These are phyloP conservation scores for Passer montanus DNA, from an alignment of 2,113 vertebrate species.

Conservation along the genomic window DNA sequence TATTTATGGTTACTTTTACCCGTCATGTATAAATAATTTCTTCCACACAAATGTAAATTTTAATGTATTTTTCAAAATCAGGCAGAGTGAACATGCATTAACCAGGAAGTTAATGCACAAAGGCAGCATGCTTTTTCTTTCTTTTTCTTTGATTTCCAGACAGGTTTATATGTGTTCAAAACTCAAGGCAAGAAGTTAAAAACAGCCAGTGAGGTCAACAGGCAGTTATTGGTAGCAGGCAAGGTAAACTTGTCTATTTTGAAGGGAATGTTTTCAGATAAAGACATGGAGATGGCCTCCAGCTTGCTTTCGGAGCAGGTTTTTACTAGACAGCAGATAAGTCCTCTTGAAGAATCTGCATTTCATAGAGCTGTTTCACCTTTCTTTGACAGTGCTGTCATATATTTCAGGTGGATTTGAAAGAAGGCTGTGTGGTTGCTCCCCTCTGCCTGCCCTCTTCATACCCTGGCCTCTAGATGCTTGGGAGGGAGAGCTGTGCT, in stretches of 20 bases:
- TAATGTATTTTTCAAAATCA: background rate
- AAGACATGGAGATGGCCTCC: background rate
- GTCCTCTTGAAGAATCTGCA: background rate
- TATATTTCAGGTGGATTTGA: background rate
- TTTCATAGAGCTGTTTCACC: background rate
- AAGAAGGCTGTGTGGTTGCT: background rate
- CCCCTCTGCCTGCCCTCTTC: background rate
- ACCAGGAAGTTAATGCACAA: background rate
- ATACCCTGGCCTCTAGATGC: background rate
- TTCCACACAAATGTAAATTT: background rate
- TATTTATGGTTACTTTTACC: background rate
- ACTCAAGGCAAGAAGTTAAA: background rate
- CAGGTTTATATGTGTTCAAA: background rate
- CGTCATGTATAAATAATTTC: background rate
- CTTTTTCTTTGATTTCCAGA: background rate
- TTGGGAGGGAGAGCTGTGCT: background rate
- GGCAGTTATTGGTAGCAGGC: background rate
- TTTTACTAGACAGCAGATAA: background rate
- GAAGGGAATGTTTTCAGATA: background rate
- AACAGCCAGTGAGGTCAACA: background rate
- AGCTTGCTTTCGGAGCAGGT: background rate
- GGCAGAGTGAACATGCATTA: background rate
- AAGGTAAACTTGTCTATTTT: background rate
- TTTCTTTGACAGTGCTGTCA: background rate
- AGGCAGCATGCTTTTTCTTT: background rate